Base-by-base conservation (phyloP, 2,113 vertebrate species). In the Chaetorhynchus papuensis region DNA sequence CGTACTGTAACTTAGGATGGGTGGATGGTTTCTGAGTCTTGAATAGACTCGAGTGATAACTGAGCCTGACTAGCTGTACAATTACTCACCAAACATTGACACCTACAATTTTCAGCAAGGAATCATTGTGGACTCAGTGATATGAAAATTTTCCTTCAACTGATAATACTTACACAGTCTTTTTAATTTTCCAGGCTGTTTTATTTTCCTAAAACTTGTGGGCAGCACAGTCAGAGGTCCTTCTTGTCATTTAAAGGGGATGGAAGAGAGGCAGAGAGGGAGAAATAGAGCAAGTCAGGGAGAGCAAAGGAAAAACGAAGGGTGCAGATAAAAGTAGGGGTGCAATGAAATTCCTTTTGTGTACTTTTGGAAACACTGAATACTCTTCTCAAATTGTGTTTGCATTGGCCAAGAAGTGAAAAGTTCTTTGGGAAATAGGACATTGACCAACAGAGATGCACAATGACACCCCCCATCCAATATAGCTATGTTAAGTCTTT, bases 381-480 rank as follows among this genome's bases (percentile, higher is more conserved):
- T 75, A 24, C 3, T 7, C 93, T 80, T 80, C 39, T 49, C 45
- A 72, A 79, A 61, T 9, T 57, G 15, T 7, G 26, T 88, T 90
- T 90, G 37, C 53, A 60, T 65, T 69, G 24, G 5, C 20, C 30
- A 69, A 85, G 41, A 33, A 64, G 37, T 56, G 28, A 76, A 61
- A 76, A 83, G 19, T 31, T 69, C 15, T 91, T 68, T 83, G 66
- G 15, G 16, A 83, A 83, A 79, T 5, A 53, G 12, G 42, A 70
- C 49, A 53, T 0, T 65, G 24, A 71, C 37, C n/a, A 30, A 37
- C 21, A 83, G 19, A 66, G 3, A 30, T 50, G 26, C 26, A 52
- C 10, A 24, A 31, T 0, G 1, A 39, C 3, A n/a, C 3, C 14
- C 6, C 1, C 23, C 6, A 35, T 8, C 6, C 7, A 16, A 8